These are phyloP conservation scores for Saturnia japonica DNA, from an alignment of 2,888 invertebrate species.

Conservation along the genomic window DNA sequence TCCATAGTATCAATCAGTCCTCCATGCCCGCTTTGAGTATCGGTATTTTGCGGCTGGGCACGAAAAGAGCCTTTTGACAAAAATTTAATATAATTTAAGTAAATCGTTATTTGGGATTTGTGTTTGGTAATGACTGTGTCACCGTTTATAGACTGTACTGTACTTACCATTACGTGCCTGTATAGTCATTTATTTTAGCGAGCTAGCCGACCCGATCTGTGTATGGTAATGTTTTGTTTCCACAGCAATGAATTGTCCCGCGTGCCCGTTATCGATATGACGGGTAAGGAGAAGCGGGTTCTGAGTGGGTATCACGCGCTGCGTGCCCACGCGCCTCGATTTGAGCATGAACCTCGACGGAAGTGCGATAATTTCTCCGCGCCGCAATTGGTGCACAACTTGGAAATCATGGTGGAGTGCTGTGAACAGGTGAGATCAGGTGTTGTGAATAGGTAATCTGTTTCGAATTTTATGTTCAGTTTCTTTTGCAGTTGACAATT, in stretches of 20 bases:
- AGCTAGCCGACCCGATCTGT: no score
- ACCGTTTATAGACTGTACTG: no score
- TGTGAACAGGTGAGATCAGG: slow-evolving; percentile 94
- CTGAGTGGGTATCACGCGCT: slow-evolving; percentile 96
- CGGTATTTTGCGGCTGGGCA: not conserved
- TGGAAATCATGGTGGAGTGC: slow-evolving; percentile 94
- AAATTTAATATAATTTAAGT: not conserved
- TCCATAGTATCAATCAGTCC: no score
- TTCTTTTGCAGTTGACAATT: no score
- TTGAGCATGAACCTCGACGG: slow-evolving; percentile 83
- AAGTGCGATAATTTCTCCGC: slow-evolving; percentile 87
- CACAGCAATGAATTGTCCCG: slow-evolving; percentile 86
- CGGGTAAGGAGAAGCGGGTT: slow-evolving; percentile 96
- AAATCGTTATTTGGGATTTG: not conserved
- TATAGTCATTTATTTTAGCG: no score
- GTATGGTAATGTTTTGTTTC: not conserved
- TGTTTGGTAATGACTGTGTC: not conserved
- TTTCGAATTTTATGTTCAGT: no score
- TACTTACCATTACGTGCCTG: no score
- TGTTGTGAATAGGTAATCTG: slow-evolving; percentile 95
- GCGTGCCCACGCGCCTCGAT: slow-evolving; percentile 85
- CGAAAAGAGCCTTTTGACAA: not conserved
- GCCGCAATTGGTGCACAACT: slow-evolving; percentile 96
- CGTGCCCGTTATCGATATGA: slow-evolving; percentile 99
- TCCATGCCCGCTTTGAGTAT: not conserved